Percentiles rank a stretch among this genome's conserved stretches.
Conservation (phyloP, 2,888 invertebrate species). For the Erebia palarica region DNA sequence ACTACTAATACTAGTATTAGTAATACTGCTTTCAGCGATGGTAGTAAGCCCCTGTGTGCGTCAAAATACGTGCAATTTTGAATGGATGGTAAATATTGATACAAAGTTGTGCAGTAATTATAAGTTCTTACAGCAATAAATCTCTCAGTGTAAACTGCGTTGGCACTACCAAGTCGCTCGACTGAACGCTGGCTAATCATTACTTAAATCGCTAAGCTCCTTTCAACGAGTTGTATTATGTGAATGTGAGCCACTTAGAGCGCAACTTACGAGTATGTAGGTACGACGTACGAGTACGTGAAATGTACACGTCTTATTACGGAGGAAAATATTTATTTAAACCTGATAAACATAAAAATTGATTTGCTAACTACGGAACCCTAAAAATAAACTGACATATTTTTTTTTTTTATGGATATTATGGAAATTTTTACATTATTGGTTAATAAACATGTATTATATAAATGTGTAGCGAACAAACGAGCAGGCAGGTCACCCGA, state of each 20-base stretch:
- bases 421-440: too few relatives aligned
- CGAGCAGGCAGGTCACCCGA: too few relatives aligned
- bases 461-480: too few relatives aligned
- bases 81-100: neutral
- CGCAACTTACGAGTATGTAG: constrained; percentile 34
- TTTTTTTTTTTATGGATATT: too few relatives aligned
- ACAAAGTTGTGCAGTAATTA: constrained; percentile 11
- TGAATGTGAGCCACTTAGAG: constrained; percentile 37
- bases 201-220: constrained; percentile 51
- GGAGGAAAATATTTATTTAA: neutral
- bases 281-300: neutral
- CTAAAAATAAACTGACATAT: too few relatives aligned
- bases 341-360: too few relatives aligned
- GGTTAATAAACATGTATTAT: too few relatives aligned
- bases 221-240: constrained; percentile 46
- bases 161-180: constrained; percentile 52
- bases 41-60: neutral
- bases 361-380: too few relatives aligned
- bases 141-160: constrained; percentile 58
- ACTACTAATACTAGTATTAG: too few relatives aligned
- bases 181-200: constrained; percentile 54
- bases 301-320: neutral
- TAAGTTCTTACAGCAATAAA: constrained; percentile 71
- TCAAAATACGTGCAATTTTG: neutral
- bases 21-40: too few relatives aligned